Evolutionary conservation across 2,113 vertebrate species (phyloP).

Genomic region (Melanotaenia duboulayi): DNA sequence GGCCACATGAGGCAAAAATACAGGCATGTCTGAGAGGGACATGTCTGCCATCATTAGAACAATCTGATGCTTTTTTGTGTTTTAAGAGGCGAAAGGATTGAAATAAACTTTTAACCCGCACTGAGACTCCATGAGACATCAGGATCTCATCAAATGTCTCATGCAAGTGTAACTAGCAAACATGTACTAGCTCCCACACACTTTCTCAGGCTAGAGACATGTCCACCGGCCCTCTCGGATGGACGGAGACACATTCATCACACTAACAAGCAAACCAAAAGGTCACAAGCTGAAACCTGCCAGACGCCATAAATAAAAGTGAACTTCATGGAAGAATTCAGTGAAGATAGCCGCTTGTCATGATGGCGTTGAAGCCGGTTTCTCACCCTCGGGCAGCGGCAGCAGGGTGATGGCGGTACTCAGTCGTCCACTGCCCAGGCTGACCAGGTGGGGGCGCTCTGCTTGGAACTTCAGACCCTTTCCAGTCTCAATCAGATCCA

Average conservation of each 20-base stretch:
- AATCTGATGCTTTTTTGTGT: too few relatives aligned
- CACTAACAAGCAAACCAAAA: too few relatives aligned
- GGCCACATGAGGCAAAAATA: too few relatives aligned
- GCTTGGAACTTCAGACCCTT: conserved; percentile 93
- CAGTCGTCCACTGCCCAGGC: conserved; percentile 93
- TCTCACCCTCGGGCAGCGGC: conserved; percentile 92
- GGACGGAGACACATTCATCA: too few relatives aligned
- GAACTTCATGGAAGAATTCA: too few relatives aligned
- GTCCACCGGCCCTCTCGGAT: too few relatives aligned
- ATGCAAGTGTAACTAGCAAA: conserved; percentile 5
- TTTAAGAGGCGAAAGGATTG: too few relatives aligned
- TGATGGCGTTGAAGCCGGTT: background rate
- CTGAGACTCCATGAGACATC: too few relatives aligned
- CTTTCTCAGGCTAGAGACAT: background rate
- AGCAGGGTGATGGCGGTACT: conserved; percentile 93
- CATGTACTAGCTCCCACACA: background rate
- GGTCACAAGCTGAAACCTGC: background rate
- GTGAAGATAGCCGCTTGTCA: background rate
- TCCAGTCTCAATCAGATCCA: conserved; percentile 91
- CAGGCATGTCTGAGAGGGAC: too few relatives aligned
- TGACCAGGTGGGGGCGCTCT: conserved; percentile 93
- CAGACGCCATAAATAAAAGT: too few relatives aligned
- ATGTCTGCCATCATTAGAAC: too few relatives aligned
- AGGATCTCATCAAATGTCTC: conserved; percentile 16
- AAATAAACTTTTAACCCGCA: too few relatives aligned